Evolutionary conservation across 2,797 vertebrate genomes (phyloP), one percentile per base, ranked within the genome.

Genomic region (Moxostoma hubbsi): DNA sequence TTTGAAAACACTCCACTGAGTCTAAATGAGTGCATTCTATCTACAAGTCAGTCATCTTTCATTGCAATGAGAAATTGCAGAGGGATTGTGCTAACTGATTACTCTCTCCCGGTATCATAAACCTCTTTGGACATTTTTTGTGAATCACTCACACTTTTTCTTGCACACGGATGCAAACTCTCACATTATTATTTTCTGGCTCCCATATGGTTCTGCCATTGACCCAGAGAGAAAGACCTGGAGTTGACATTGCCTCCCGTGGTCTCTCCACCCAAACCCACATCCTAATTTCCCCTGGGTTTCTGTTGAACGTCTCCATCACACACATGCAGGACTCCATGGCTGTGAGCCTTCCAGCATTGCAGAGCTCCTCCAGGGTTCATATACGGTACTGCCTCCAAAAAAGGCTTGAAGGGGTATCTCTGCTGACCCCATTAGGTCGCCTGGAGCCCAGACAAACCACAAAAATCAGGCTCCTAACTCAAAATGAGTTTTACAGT

Each of bases 381-480:
- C 51, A 65, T 43, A 49, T 24, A 49, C 59, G 43, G 62, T 45
- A 64, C 36, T 8, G 36, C 36, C 36, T 46, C 11, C 11, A 64
- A 7, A 54, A 51, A 64, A 45, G 62, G 36, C 61, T 81, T 67
- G 12, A 77, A 86, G 74, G 77, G 79, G 75, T 80, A 70, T 72
- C 79, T 84, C 65, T 81, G 73, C 79, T 83, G 81, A 86, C 79
- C 79, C 80, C 81, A 77, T 77, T 69, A 85, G 83, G 24, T 53
- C 82, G 72, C 74, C 77, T 63, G 75, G 72, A 83, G 80, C 65
- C 82, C 63, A 69, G 12, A 77, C 57, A 80, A 84, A 82, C 82
- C 67, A 81, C 83, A 83, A 65, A 73, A 85, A 72, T 74, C 76
- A n/a, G 43, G 61, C 69, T 64, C 10, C 73, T 46, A 61, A 47